Evolutionary conservation across 1,140 invertebrate species (phyloP).

Genomic region (Bombus haemorrhoidalis): DNA sequence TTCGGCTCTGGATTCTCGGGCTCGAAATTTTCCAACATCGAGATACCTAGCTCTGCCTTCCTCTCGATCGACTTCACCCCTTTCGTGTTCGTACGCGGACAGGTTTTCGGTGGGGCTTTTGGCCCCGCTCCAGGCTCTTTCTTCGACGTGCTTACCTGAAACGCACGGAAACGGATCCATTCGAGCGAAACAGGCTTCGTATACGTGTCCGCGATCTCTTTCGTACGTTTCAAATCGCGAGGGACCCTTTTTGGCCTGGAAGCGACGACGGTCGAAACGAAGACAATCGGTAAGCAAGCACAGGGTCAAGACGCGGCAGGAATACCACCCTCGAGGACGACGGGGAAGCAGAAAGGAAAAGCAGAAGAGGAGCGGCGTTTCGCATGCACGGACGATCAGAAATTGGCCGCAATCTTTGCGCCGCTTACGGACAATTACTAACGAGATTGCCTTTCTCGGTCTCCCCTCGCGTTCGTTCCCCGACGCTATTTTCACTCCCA

Average conservation of each 20-base stretch:
- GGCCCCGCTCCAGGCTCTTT: slow-evolving; percentile 24
- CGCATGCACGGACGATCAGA: slow-evolving; percentile 47
- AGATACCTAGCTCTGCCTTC: background rate
- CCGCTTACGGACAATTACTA: slow-evolving; percentile 74
- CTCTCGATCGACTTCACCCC: slow-evolving; percentile 19
- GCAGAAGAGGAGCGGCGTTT: background rate
- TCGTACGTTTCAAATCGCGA: background rate
- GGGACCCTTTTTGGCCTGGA: background rate
- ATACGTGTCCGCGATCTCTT: slow-evolving; percentile 12
- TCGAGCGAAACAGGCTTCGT: slow-evolving; percentile 37
- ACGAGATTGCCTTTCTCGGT: slow-evolving; percentile 66
- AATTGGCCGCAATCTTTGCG: slow-evolving; percentile 72
- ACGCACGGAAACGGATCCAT: slow-evolving; percentile 29
- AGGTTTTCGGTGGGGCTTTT: slow-evolving; percentile 11
- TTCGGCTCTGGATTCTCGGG: background rate
- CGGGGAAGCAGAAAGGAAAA: background rate
- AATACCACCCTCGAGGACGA: background rate
- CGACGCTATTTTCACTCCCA: background rate
- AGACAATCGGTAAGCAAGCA: slow-evolving; percentile 18
- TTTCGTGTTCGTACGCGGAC: slow-evolving; percentile 30
- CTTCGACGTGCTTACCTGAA: slow-evolving; percentile 14
- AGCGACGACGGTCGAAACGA: too few species aligned
- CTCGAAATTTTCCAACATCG: background rate
- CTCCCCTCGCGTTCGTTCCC: background rate
- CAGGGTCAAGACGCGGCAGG: slow-evolving; percentile 1